Percentiles rank a stretch among this genome's conserved stretches.
Evolutionary conservation across 2,888 invertebrate genomes (phyloP).

Genomic region (Polylopha cassiicola): DNA sequence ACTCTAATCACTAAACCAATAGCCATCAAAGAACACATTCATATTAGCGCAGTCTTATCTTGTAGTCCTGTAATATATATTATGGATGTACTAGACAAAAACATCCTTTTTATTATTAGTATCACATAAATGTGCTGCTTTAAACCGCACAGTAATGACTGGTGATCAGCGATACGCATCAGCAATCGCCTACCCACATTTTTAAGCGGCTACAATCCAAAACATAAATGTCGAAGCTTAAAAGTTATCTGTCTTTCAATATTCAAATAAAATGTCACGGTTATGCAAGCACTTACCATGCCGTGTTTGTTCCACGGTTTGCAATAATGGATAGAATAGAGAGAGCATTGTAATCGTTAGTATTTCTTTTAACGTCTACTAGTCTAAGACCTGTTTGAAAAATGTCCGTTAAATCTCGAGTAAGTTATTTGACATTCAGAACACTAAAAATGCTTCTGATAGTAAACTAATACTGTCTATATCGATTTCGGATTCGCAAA

Average conservation of each 20-base stretch:
- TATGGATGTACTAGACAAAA: too few relatives aligned
- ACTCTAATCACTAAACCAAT: too few relatives aligned
- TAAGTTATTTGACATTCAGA: too few relatives aligned
- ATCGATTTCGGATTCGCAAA: too few relatives aligned
- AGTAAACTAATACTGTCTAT: too few relatives aligned
- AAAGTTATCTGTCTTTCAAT: slow-evolving; percentile 10
- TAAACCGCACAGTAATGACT: background rate
- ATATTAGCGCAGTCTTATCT: too few relatives aligned
- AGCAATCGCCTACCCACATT: slow-evolving; percentile 9
- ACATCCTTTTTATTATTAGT: too few relatives aligned
- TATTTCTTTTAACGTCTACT: slow-evolving; percentile 12
- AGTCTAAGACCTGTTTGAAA: too few relatives aligned
- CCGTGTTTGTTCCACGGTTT: slow-evolving; percentile 13
- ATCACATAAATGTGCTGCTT: background rate
- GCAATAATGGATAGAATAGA: slow-evolving; percentile 15
- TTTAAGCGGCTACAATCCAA: slow-evolving; percentile 9
- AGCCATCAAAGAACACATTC: too few relatives aligned
- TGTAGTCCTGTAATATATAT: too few relatives aligned
- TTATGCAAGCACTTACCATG: slow-evolving; percentile 19
- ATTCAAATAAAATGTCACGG: slow-evolving; percentile 22
- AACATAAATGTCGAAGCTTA: slow-evolving; percentile 8
- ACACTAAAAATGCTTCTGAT: too few relatives aligned
- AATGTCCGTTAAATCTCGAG: too few relatives aligned
- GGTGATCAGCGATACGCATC: slow-evolving; percentile 3
- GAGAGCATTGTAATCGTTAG: slow-evolving; percentile 9